Evolutionary conservation across 2,888 invertebrate genomes (phyloP).

Genomic region (Eustalomyia histrio): DNA sequence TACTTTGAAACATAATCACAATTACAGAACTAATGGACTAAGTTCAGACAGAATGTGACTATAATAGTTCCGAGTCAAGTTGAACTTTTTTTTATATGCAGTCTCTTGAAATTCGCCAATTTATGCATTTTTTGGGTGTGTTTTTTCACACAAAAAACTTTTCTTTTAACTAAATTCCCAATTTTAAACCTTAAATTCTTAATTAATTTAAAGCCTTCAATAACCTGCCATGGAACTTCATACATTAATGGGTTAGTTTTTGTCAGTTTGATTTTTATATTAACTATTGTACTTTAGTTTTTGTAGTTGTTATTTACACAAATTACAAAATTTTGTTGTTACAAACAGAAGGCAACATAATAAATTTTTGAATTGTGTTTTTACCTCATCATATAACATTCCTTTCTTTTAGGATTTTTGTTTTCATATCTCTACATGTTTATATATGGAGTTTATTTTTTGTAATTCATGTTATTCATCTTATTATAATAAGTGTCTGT

Average conservation of each 20-base stretch:
- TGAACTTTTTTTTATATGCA: no score
- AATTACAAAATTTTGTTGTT: conserved; percentile 56
- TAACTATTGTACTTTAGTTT: neutral
- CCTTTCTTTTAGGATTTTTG: conserved; percentile 20
- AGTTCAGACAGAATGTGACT: no score
- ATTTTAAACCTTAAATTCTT: no score
- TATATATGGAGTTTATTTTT: conserved; percentile 23
- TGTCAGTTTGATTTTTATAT: conserved; percentile 7
- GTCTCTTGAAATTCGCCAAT: no score
- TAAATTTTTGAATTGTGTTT: conserved; percentile 15
- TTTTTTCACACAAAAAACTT: no score
- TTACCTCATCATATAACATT: conserved; percentile 23
- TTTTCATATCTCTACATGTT: neutral
- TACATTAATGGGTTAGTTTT: neutral
- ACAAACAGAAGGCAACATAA: conserved; percentile 44
- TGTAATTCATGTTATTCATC: conserved; percentile 20
- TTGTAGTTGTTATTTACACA: conserved; percentile 50
- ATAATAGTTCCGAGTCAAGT: no score
- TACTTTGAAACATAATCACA: conserved; percentile 28
- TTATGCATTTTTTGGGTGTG: no score
- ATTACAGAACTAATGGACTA: conserved; percentile 47
- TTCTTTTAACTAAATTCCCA: no score
- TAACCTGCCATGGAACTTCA: no score
- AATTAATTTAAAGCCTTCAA: no score
- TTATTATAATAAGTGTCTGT: neutral